Conservation (phyloP, 1,140 invertebrate genomes). For the Heliconius eleuchia region DNA sequence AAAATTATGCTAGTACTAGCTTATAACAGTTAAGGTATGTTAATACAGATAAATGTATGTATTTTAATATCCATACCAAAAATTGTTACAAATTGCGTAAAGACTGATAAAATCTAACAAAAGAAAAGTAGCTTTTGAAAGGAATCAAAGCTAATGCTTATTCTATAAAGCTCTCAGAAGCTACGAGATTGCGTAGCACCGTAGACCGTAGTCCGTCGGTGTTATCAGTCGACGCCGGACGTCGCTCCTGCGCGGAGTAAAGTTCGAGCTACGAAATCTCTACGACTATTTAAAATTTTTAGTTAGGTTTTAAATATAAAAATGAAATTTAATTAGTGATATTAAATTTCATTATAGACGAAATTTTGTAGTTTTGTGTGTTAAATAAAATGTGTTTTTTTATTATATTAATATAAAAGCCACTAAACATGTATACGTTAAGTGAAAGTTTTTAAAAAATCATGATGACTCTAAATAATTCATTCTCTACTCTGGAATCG, state of each 20-base stretch:
- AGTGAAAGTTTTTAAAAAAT: background rate
- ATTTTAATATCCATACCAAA: too few relatives aligned
- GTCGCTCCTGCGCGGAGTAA: constrained; percentile 2
- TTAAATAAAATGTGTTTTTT: background rate
- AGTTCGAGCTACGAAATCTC: constrained; percentile 8
- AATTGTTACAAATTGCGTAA: too few relatives aligned
- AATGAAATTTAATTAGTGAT: too few relatives aligned
- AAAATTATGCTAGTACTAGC: too few relatives aligned
- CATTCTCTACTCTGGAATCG: background rate
- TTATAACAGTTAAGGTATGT: too few relatives aligned
- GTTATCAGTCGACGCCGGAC: constrained; percentile 11
- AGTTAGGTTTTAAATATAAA: background rate
- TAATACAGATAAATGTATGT: too few relatives aligned
- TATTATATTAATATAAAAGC: background rate
- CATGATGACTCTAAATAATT: background rate
- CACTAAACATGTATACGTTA: too few relatives aligned
- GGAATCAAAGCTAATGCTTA: background rate
- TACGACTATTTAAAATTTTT: background rate
- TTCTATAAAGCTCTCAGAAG: background rate
- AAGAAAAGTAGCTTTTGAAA: too few relatives aligned
- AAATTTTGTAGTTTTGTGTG: background rate
- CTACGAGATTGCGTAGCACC: constrained; percentile 4
- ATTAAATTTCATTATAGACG: background rate
- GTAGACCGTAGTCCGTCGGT: constrained; percentile 19
- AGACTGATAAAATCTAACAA: too few relatives aligned